Base-by-base conservation (phyloP, 1,140 invertebrate genomes). In the Wasmannia auropunctata region DNA sequence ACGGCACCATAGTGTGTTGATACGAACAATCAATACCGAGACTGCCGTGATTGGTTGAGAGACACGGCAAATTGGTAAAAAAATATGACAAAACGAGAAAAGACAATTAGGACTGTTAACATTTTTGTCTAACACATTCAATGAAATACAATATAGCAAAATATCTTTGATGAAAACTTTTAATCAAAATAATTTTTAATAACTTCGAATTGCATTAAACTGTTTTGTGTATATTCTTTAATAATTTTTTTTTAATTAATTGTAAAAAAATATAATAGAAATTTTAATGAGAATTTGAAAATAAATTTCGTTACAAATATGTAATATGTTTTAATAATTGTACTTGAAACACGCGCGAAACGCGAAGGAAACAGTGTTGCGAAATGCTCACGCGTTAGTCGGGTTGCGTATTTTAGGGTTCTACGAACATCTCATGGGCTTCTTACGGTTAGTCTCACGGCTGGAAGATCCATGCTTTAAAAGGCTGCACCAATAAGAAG, bases 401-500 rank as follows among this genome's bases (percentile, higher is more conserved):
- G 34, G 88, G 88, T 89, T 89, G 88, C 83, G 31, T 51, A 2
- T 22, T 54, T 22, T 34, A 75, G 51, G 87, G 69, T 34, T 60
- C 54, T 7, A 31, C 31, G 5, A 19, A 43, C 22, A 46, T 40
- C 7, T 80, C 2, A 40, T n/a, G 10, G 3, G 14, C 69, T 54
- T 72, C 37, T 81, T 3, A 54, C n/a, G 19, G 7, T 31, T 65
- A 19, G 0, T 43, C 4, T 65, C 11, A 5, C 1, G 16, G 5
- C 6, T 25, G n/a, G 14, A 40, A 16, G 22, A 70, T 54, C 1
- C 2, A 37, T 60, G 51, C 10, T n/a, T 22, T 54, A 37, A 10
- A 10, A 37, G 0, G 11, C 4, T 40, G 0, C 0, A 46, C 3
- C 0, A 11, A 16, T 14, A 7, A 51, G 4, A 37, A 43, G 5